Evolutionary conservation across 2,797 vertebrate species (phyloP), one percentile per base, ranked within the genome.

Genomic region (Sebastolobus altivelis): DNA sequence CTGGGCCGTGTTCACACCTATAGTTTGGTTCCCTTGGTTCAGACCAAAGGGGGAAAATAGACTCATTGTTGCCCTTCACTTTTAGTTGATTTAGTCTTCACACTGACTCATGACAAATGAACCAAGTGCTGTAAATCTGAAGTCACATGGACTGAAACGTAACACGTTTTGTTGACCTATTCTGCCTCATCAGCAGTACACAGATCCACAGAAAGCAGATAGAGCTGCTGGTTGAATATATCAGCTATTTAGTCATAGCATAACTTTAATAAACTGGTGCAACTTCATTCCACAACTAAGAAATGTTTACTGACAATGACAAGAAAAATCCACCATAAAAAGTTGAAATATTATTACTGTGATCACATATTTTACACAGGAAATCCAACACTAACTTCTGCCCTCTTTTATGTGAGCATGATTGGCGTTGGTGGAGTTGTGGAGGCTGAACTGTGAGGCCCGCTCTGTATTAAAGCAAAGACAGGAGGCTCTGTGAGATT

Each of bases 401-500:
- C 66, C 79, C 67, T 71, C 77, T 85, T 86, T 78, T n/a, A 79
- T 75, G 87, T 82, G 46, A 40, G 66, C 20, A 6, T 72, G 66
- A 81, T 69, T 78, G 78, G 54, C 59, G 4, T 59, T 54, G 37
- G 77, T 38, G 20, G 58, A 71, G 56, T 58, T 25, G 6, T 13
- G 16, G 37, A 59, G 66, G 65, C 72, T 87, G 76, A 90, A 88
- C 58, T 77, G 65, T 4, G 46, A 77, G 78, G 59, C 66, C 62
- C 27, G 0, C 68, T 76, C 27, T 13, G 74, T 72, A 82, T 89
- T 89, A 87, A 73, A 85, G 66, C n/a, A 60, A 85, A 89, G 84
- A 70, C 73, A 2, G 33, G 65, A 76, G 77, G 82, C 84, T 83
- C 61, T 16, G 13, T n/a, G 82, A 89, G 87, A 84, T 80, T 90